A percentile compares a stretch with the other conserved stretches of the same genome.
These are phyloP conservation scores for Centropristis striata DNA, from an alignment of 2,113 vertebrate genomes.

Conservation along the genomic window DNA sequence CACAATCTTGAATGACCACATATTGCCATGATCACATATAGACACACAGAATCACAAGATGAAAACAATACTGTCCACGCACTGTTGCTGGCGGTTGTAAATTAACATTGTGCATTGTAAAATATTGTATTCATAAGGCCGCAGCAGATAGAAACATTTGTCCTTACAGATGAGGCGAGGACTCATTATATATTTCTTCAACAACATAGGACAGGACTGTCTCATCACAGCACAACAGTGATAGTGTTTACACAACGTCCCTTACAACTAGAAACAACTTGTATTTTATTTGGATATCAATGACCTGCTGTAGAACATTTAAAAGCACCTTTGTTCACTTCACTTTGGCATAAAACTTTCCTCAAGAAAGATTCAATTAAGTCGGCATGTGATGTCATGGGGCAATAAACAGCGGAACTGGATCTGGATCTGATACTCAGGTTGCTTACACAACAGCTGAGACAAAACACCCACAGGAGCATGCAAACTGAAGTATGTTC, in stretches of 20 bases:
- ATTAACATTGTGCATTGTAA: not conserved
- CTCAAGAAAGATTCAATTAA: conserved; percentile 37
- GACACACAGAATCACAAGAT: too few relatives aligned
- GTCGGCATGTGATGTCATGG: conserved; percentile 48
- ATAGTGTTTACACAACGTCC: not conserved
- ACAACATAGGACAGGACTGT: not conserved
- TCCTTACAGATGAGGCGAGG: not conserved
- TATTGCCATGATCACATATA: too few relatives aligned
- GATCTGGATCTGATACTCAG: conserved; percentile 59
- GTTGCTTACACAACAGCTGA: conserved; percentile 55
- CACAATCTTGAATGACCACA: too few relatives aligned
- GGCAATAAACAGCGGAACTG: conserved; percentile 58
- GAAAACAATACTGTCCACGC: too few relatives aligned
- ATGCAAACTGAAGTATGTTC: conserved; percentile 47
- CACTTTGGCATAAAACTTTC: conserved; percentile 16
- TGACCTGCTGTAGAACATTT: not conserved
- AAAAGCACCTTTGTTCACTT: conserved; percentile 16
- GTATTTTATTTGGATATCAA: conserved; percentile 20
- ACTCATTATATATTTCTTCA: too few relatives aligned
- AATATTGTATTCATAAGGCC: not conserved
- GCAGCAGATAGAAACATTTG: not conserved
- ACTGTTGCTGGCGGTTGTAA: too few relatives aligned
- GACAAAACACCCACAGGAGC: conserved; percentile 21
- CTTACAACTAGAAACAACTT: not conserved
- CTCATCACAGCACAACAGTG: not conserved